A percentile compares a stretch with the other conserved stretches of the same genome.
Evolutionary conservation across 2,113 vertebrate genomes (phyloP).

Genomic region (Gnathonemus longibarbis): DNA sequence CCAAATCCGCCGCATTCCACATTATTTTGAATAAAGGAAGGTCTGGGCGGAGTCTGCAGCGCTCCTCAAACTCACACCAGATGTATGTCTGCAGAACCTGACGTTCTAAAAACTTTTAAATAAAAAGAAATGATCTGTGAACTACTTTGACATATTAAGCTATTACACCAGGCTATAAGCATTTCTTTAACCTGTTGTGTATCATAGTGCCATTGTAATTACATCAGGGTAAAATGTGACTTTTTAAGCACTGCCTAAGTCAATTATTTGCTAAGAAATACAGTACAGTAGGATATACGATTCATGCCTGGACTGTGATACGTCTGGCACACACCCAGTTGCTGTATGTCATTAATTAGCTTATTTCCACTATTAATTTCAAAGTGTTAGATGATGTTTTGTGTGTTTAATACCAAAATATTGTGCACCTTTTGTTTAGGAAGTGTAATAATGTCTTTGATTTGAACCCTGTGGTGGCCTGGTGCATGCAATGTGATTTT

Average conservation of each 20-base stretch:
- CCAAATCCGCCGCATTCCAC: background rate
- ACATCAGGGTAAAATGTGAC: background rate
- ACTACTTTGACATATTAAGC: background rate
- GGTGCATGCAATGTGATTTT: conserved; percentile 59
- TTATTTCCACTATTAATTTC: conserved; percentile 36
- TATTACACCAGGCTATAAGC: background rate
- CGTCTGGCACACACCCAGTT: conserved; percentile 27
- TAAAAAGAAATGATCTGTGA: background rate
- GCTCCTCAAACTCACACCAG: background rate
- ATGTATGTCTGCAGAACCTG: background rate
- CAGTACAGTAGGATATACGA: background rate
- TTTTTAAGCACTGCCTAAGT: background rate
- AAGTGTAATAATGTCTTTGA: conserved; percentile 45
- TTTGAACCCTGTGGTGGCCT: conserved; percentile 48
- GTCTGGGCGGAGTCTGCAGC: background rate
- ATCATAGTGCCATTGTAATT: background rate
- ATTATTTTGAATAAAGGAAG: background rate
- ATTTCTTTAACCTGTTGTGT: background rate
- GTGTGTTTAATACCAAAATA: conserved; percentile 64
- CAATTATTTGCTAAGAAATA: background rate
- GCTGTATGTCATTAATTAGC: conserved; percentile 27
- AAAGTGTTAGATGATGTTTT: conserved; percentile 33
- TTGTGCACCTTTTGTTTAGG: conserved; percentile 55
- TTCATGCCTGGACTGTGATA: background rate
- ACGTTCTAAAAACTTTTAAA: background rate